Conservation (phyloP, 2,113 vertebrate species). For the Tyto alba region DNA sequence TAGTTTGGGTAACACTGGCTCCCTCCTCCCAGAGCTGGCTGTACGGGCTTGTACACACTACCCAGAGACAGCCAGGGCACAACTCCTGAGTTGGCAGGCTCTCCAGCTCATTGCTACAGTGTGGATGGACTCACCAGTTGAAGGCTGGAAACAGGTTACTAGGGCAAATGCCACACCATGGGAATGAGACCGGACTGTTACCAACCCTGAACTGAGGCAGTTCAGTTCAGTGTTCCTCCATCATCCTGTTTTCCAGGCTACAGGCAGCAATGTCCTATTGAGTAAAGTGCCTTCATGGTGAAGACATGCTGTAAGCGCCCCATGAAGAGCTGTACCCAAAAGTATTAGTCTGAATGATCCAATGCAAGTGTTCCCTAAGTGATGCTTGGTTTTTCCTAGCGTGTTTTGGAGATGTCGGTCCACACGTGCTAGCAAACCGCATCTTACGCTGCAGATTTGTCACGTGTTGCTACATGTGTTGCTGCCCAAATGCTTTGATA, state of each 20-base stretch:
- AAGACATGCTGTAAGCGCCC: background rate
- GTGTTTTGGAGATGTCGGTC: background rate
- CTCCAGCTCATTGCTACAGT: background rate
- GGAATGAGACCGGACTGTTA: background rate
- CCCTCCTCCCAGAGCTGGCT: background rate
- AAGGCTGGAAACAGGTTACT: background rate
- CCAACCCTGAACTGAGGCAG: background rate
- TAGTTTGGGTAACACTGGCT: background rate
- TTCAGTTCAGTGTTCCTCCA: background rate
- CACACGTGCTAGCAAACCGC: background rate
- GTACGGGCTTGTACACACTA: background rate
- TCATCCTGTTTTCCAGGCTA: background rate
- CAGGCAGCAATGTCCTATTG: background rate
- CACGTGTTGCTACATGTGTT: conserved; percentile 11
- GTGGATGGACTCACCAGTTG: background rate
- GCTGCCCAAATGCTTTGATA: background rate
- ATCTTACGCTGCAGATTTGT: background rate
- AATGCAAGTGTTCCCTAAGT: background rate
- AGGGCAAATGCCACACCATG: background rate
- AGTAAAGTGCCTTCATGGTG: background rate
- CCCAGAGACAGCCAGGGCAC: background rate
- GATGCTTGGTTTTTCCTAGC: background rate
- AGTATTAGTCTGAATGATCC: background rate
- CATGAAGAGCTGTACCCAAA: background rate
- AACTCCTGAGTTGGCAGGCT: background rate